Evolutionary conservation across 53 echinoderm and acorn worm species (phyloP), one percentile per base, ranked within the genome.

Genomic region (Astropecten irregularis): DNA sequence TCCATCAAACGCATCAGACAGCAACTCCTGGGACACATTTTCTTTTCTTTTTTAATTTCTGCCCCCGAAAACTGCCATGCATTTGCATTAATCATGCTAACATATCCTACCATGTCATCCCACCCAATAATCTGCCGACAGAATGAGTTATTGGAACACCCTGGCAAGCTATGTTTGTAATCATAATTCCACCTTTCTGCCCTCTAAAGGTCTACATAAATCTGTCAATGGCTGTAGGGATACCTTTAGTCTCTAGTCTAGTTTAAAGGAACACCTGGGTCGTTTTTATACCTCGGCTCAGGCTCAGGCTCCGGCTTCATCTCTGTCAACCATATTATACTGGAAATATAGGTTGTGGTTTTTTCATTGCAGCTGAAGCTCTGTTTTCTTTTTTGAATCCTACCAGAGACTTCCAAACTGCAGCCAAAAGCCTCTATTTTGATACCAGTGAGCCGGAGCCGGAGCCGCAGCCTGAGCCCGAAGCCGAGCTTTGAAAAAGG

Each of bases 81-180:
- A n/a, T n/a, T n/a, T n/a, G 32, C 34, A 50, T 71, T 52, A 71
- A 71, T 71, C 71, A 71, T 71, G 71, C 71, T 71, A 71, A 71
- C 71, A 71, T 71, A 51, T 71, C 71, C 71, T 71, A 30, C 71
- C 19, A 71, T 71, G 71, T 71, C 71, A 71, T 71, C 71, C 50
- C 71, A 10, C 50, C 71, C 50, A 52, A 71, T 71, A 71, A 71
- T 71, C 71, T 50, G 71, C 50, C 50, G 71, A 71, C 71, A 71
- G 71, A 52, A 71, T 71, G 71, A 71, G 71, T 71, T 71, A 71
- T 71, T 51, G 71, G 71, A 71, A 71, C 71, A 71, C 71, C 71
- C 71, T 71, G 71, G 71, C 71, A 52, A 71, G 71, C 71, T 71
- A 71, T 71, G 71, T 71, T 71, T 71, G 71, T 71, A 71, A 71